These are phyloP conservation scores for Catonia carolina DNA, from an alignment of 2,888 invertebrate species.

Conservation along the genomic window DNA sequence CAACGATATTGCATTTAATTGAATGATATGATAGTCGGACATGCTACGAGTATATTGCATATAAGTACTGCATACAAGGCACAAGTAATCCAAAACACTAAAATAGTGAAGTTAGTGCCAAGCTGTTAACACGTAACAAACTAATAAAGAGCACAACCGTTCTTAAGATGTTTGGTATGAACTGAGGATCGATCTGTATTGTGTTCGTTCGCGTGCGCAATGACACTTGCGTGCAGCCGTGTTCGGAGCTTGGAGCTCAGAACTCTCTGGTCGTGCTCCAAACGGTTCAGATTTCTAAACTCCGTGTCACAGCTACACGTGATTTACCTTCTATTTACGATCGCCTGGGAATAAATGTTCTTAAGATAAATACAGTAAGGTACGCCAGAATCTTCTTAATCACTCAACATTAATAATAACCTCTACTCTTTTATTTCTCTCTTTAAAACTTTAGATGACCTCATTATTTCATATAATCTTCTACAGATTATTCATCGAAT, in stretches of 20 bases:
- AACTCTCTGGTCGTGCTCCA: constrained; percentile 10
- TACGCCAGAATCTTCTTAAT: no score
- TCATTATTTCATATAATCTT: no score
- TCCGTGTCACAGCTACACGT: constrained; percentile 8
- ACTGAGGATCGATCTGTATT: background rate
- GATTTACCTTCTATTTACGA: constrained; percentile 3
- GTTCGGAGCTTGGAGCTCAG: background rate
- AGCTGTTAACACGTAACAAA: constrained; percentile 6
- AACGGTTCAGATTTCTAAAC: constrained; percentile 12
- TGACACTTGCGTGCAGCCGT: constrained; percentile 3
- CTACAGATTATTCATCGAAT: no score
- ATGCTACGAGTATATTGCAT: constrained; percentile 1
- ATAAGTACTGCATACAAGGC: no score
- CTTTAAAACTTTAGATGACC: no score
- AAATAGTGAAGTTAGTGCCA: no score
- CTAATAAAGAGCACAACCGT: constrained; percentile 1
- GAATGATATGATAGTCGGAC: background rate
- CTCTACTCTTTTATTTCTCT: no score
- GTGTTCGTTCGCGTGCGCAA: constrained; percentile 5
- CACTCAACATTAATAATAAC: no score
- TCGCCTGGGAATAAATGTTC: no score
- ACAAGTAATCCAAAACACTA: no score
- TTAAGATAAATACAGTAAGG: no score
- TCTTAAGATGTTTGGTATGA: no score
- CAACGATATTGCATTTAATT: background rate